Conservation (phyloP, 2,888 invertebrate genomes). For the Aelia acuminata region DNA sequence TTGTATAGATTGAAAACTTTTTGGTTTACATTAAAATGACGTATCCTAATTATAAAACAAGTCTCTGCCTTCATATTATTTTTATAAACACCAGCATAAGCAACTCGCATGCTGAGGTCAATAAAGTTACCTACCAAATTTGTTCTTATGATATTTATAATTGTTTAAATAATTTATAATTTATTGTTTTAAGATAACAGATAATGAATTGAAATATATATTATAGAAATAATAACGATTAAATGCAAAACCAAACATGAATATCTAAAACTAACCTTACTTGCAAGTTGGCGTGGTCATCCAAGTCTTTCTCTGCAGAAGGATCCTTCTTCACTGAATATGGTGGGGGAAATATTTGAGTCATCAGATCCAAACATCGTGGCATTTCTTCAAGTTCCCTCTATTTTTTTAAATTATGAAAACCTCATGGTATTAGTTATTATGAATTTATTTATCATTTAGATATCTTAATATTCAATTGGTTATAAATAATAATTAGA, state of each 20-base stretch:
- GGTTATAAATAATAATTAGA: too few relatives aligned
- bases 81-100: background rate
- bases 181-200: background rate
- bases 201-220: background rate
- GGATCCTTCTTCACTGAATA: background rate
- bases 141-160: background rate
- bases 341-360: background rate
- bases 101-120: background rate
- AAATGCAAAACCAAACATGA: background rate
- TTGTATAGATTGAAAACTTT: too few relatives aligned
- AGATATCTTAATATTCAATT: too few relatives aligned
- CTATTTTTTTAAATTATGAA: background rate
- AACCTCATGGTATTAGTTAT: too few relatives aligned
- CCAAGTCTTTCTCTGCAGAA: background rate
- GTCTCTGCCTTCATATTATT: background rate
- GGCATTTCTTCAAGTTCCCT: background rate
- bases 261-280: background rate
- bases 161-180: background rate
- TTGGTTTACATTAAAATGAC: background rate
- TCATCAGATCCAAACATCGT: background rate
- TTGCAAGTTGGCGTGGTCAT: background rate
- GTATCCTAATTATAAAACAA: background rate
- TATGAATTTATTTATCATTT: too few relatives aligned
- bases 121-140: background rate
- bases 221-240: background rate